phyloP scores from a whole-genome alignment of 2,888 invertebrate species.

The Schrankia costaestrigalis region DNA sequence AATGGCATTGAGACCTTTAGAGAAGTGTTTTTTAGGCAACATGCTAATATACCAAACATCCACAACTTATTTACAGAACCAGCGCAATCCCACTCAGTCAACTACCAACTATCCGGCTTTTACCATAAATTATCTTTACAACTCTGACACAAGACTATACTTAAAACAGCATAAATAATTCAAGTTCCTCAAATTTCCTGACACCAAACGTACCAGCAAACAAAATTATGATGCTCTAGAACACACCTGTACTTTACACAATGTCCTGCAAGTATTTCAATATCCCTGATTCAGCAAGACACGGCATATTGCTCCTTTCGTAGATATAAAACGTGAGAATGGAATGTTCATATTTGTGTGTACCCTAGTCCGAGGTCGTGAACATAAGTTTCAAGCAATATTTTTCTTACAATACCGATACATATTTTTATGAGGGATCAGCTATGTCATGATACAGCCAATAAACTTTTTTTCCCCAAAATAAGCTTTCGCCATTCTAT shows the following conservation, averaged over 20 bases:
- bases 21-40: no score
- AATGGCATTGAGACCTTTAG: no score
- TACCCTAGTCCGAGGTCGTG: constrained; percentile 34
- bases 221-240: constrained; percentile 38
- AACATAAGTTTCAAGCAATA: constrained; percentile 47
- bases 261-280: constrained; percentile 41
- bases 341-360: constrained; percentile 56
- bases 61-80: no score
- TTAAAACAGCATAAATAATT: no score
- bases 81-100: no score
- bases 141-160: no score
- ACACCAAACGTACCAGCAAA: constrained; percentile 35
- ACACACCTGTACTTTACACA: constrained; percentile 55
- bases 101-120: no score
- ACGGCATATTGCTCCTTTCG: constrained; percentile 47
- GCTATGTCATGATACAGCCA: constrained; percentile 68
- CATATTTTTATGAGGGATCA: constrained; percentile 76
- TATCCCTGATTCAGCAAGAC: constrained; percentile 50
- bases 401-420: constrained; percentile 68
- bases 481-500: constrained; percentile 66
- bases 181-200: constrained; percentile 25
- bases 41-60: no score
- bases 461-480: constrained; percentile 67
- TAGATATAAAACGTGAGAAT: constrained; percentile 44
- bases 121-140: no score